Evolutionary conservation across 2,797 vertebrate species (phyloP), one percentile per base, ranked within the genome.

Genomic region (Bucorvus abyssinicus): DNA sequence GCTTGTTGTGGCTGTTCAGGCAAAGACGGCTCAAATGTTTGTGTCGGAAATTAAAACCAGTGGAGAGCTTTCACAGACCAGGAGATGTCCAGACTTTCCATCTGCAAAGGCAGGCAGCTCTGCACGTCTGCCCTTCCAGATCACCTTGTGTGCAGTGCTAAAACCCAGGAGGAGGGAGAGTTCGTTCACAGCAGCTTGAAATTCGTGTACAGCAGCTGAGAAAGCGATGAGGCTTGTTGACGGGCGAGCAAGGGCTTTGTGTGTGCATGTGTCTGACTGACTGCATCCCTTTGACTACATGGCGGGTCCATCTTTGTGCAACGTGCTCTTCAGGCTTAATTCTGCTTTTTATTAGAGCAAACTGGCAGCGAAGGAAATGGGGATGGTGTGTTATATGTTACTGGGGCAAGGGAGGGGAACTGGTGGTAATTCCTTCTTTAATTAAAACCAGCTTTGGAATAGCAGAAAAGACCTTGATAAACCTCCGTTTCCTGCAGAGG

Each of bases 301-400:
- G 65, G 74, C 1, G 1, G 74, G 63, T 69, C 83, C 44, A 40
- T 94, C 88, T 95, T 91, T 45, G 55, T 71, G 40, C 74, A 90
- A 73, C 57, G n/a, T 50, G 84, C 87, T 94, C 96, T 94, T 90
- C 77, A 95, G 85, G 88, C 92, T 76, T 83, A 79, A 55, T 77
- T 89, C 93, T 97, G 95, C 84, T 96, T 97, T 85, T 93, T 93
- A 95, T 97, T 96, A 96, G 55, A 90, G 71, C 74, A 95, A 79
- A 89, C 91, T 95, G 95, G 91, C 94, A 91, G 64, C 1, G 24
- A 86, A 92, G 76, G 79, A 92, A 89, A 79, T 30, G 14, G 30
- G 49, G 71, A 61, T 65, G 64, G 88, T 92, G 84, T 94, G 84
- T 91, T 94, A 50, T 71, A 85, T 60, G 64, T 96, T 96, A 96